Evolutionary conservation across 2,888 invertebrate genomes (phyloP).

Genomic region (Erebia aethiops): DNA sequence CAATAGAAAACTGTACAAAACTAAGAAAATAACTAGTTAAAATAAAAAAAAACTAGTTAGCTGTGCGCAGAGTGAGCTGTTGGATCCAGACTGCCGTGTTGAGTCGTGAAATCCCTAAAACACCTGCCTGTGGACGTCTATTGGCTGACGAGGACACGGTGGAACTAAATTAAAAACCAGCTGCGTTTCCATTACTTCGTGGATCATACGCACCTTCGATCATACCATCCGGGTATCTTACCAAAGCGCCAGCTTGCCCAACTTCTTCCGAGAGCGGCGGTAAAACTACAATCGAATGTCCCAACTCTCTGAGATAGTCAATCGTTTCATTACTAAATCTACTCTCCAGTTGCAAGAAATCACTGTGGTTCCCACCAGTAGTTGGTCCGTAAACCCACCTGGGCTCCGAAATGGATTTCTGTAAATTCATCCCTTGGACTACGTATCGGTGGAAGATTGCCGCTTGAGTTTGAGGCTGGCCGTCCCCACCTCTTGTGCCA

Average conservation of each 20-base stretch:
- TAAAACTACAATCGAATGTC: slow-evolving; percentile 58
- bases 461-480: slow-evolving; percentile 73
- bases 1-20: too few species aligned
- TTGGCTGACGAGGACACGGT: background rate
- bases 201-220: slow-evolving; percentile 72
- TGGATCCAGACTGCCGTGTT: too few species aligned
- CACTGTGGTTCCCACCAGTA: slow-evolving; percentile 45
- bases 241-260: slow-evolving; percentile 70
- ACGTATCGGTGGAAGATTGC: slow-evolving; percentile 74
- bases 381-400: slow-evolving; percentile 68
- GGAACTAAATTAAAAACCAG: slow-evolving; percentile 55
- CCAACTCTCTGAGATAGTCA: slow-evolving; percentile 58
- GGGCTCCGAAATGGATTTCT: slow-evolving; percentile 59
- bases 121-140: too few species aligned
- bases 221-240: slow-evolving; percentile 63
- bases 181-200: slow-evolving; percentile 69
- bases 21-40: too few species aligned
- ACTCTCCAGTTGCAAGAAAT: slow-evolving; percentile 58
- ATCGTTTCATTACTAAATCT: slow-evolving; percentile 61
- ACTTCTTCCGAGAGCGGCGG: slow-evolving; percentile 53
- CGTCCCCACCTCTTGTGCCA: slow-evolving; percentile 73
- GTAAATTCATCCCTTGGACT: slow-evolving; percentile 62
- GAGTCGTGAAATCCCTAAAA: too few species aligned
- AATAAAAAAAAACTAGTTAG: too few species aligned
- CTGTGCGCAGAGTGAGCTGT: too few species aligned